A percentile compares a stretch with the other conserved stretches of the same genome.
These are phyloP conservation scores for Paramisgurnus dabryanus DNA, from an alignment of 2,113 vertebrate species.

Conservation along the genomic window DNA sequence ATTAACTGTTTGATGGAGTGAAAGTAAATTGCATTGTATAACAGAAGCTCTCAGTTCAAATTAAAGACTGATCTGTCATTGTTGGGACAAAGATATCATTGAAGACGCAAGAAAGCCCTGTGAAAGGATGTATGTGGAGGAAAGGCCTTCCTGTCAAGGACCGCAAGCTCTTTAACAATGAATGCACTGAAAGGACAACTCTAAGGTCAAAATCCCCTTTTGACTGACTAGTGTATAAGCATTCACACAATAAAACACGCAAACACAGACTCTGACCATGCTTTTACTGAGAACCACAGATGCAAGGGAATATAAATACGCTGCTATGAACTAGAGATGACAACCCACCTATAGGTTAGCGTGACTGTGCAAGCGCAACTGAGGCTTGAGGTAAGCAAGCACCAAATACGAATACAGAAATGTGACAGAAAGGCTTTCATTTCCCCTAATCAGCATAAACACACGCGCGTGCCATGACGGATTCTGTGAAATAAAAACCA, in stretches of 20 bases:
- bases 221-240: not conserved
- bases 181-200: not conserved
- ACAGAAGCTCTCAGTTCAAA: constrained; percentile 29
- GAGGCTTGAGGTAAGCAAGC: constrained; percentile 1
- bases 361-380: not conserved
- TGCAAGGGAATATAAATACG: too few relatives aligned
- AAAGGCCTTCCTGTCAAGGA: constrained; percentile 20
- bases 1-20: constrained; percentile 3
- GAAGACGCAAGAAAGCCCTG: constrained; percentile 7
- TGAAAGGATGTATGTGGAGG: constrained; percentile 7
- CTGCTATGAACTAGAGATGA: not conserved
- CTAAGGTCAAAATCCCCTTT: not conserved
- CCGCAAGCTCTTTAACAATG: not conserved
- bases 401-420: not conserved
- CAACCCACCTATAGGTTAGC: not conserved
- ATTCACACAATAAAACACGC: not conserved
- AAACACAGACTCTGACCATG: not conserved
- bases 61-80: constrained; percentile 40
- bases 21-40: constrained; percentile 4
- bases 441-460: not conserved
- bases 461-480: not conserved
- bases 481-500: constrained; percentile 13
- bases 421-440: not conserved
- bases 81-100: constrained; percentile 25
- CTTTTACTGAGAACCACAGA: too few relatives aligned